These are phyloP conservation scores for Myopa testacea DNA, from an alignment of 2,888 invertebrate species.

Conservation along the genomic window DNA sequence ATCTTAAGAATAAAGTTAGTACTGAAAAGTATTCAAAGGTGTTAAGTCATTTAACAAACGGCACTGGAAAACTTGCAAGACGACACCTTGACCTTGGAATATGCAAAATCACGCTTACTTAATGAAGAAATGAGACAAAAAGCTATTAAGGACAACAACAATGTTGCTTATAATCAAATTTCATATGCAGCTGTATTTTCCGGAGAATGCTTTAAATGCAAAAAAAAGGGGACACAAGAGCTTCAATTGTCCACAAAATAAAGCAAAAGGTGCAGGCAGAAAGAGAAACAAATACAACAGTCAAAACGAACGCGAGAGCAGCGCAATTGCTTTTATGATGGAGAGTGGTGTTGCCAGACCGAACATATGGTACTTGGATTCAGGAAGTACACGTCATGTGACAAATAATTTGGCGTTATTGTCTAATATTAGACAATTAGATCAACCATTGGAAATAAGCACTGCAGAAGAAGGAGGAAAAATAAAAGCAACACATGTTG, in stretches of 20 bases:
- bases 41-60: too few relatives aligned
- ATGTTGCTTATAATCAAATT: not conserved
- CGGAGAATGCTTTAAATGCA: slow-evolving; percentile 21
- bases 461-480: too few relatives aligned
- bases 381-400: slow-evolving; percentile 33
- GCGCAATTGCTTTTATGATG: slow-evolving; percentile 20
- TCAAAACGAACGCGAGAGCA: not conserved
- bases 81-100: slow-evolving; percentile 35
- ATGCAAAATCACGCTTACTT: slow-evolving; percentile 38
- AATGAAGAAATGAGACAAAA: slow-evolving; percentile 39
- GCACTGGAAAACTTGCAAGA: slow-evolving; percentile 42
- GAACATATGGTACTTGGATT: slow-evolving; percentile 15
- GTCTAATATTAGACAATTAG: not conserved
- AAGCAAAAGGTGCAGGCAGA: not conserved
- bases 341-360: slow-evolving; percentile 3
- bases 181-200: too few relatives aligned
- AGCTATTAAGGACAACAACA: slow-evolving; percentile 11
- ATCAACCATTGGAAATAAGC: too few relatives aligned
- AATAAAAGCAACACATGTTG: too few relatives aligned
- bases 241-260: slow-evolving; percentile 36
- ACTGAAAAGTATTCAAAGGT: too few relatives aligned
- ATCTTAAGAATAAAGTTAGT: too few relatives aligned
- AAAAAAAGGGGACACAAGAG: slow-evolving; percentile 36
- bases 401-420: slow-evolving; percentile 15
- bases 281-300: too few relatives aligned